Percentiles rank a stretch among this genome's conserved stretches.
phyloP scores from a whole-genome alignment of 1,140 invertebrate genomes.

The Cylas formicarius region DNA sequence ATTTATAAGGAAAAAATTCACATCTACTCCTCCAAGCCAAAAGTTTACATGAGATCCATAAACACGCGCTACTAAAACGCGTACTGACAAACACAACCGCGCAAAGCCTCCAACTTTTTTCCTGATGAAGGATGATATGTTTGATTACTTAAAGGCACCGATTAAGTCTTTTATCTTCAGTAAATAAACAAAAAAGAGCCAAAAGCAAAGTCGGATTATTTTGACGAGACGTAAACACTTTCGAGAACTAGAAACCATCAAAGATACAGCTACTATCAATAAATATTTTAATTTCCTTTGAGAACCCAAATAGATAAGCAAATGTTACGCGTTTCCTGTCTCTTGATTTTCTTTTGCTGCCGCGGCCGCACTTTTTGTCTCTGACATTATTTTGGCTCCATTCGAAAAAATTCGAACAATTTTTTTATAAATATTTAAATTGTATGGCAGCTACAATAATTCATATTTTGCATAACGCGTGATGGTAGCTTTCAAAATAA shows the following conservation, averaged over 20 bases:
- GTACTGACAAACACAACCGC: constrained; percentile 21
- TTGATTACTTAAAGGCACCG: constrained; percentile 36
- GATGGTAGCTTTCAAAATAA: too few species aligned
- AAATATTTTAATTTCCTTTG: constrained; percentile 38
- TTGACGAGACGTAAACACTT: constrained; percentile 35
- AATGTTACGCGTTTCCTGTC: constrained; percentile 32
- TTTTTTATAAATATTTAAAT: too few species aligned
- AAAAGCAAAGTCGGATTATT: constrained; percentile 33
- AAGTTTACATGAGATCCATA: constrained; percentile 19
- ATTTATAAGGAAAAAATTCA: too few species aligned
- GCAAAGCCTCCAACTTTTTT: constrained; percentile 20
- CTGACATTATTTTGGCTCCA: too few species aligned
- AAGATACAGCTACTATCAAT: constrained; percentile 37
- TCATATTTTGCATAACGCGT: too few species aligned
- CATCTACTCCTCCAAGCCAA: too few species aligned
- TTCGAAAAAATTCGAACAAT: too few species aligned
- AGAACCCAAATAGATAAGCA: constrained; percentile 35
- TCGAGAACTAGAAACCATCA: constrained; percentile 34
- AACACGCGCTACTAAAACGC: constrained; percentile 21
- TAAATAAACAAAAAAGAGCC: constrained; percentile 30
- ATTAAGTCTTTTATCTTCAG: constrained; percentile 38
- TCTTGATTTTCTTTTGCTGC: too few species aligned
- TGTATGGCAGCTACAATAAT: too few species aligned
- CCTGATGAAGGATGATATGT: constrained; percentile 31
- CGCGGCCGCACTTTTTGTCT: too few species aligned